These are phyloP conservation scores for Macheiramphus alcinus DNA, from an alignment of 2,113 vertebrate species.

Conservation along the genomic window DNA sequence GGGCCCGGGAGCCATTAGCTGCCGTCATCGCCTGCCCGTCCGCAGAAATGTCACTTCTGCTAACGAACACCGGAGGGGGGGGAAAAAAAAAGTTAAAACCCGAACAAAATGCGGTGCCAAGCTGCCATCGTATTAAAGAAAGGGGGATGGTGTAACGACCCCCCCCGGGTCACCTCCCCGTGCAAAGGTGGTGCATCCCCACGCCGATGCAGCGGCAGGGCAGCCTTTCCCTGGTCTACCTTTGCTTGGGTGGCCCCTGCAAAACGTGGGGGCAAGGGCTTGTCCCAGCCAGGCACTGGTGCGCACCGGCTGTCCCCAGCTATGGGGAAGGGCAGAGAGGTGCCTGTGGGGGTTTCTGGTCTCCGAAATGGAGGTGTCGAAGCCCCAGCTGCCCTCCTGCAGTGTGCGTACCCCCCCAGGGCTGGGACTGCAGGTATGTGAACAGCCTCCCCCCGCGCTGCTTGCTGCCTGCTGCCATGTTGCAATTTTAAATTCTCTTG, in stretches of 20 bases:
- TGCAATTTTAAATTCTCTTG: neutral
- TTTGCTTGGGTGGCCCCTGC: neutral
- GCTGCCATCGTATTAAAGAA: neutral
- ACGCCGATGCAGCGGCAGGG: rapidly evolving
- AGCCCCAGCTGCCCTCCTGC: neutral
- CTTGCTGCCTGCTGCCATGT: neutral
- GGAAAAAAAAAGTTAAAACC: neutral
- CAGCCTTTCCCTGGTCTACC: neutral
- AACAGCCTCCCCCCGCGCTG: neutral
- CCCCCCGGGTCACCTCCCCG: rapidly evolving
- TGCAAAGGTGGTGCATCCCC: neutral
- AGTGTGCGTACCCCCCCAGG: neutral
- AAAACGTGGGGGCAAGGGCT: rapidly evolving
- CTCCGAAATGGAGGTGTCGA: rapidly evolving
- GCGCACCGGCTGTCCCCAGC: neutral
- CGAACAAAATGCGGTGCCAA: neutral
- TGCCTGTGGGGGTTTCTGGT: rapidly evolving
- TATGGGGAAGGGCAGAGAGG: neutral
- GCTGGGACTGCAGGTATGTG: rapidly evolving
- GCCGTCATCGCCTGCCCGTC: conserved; percentile 66
- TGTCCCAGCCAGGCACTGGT: rapidly evolving
- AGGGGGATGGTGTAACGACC: neutral
- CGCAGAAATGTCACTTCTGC: conserved; percentile 68
- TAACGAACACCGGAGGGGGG: conserved; percentile 39
- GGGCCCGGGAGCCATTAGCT: conserved; percentile 70